Conservation (phyloP, 2,888 invertebrate genomes). For the Lasiommata megera region DNA sequence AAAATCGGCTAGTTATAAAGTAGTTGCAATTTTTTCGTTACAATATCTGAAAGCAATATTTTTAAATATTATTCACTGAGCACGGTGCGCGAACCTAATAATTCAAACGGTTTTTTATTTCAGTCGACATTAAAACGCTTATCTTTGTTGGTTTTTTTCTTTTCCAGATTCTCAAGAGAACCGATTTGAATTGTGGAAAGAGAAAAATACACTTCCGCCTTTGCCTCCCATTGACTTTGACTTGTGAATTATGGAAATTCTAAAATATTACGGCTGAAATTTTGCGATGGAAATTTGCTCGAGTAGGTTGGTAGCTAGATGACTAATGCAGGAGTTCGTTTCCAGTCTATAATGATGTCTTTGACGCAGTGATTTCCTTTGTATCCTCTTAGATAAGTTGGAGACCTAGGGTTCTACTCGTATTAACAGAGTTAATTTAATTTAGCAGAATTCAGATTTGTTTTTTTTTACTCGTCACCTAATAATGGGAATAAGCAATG, state of each 20-base stretch:
- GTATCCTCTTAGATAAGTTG: too few species aligned
- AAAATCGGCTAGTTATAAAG: too few species aligned
- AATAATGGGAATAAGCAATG: too few species aligned
- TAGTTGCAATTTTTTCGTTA: too few species aligned
- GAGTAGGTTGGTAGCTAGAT: not conserved
- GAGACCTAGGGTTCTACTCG: too few species aligned
- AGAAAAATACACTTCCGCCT: slow-evolving; percentile 48
- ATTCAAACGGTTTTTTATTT: slow-evolving; percentile 28
- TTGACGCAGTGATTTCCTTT: too few species aligned
- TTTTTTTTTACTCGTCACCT: too few species aligned
- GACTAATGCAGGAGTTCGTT: too few species aligned
- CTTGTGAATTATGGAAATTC: slow-evolving; percentile 19
- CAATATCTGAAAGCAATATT: slow-evolving; percentile 19
- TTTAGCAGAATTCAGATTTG: too few species aligned
- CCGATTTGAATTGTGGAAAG: slow-evolving; percentile 48
- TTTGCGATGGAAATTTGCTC: not conserved
- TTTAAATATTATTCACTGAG: slow-evolving; percentile 30
- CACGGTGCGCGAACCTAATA: slow-evolving; percentile 24
- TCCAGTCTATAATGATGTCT: too few species aligned
- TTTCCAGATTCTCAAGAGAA: slow-evolving; percentile 55
- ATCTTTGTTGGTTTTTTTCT: slow-evolving; percentile 33
- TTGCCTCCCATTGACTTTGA: slow-evolving; percentile 59
- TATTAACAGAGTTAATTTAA: too few species aligned
- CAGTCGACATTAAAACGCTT: slow-evolving; percentile 28
- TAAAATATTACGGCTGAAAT: slow-evolving; percentile 2